Evolutionary conservation across 1,140 invertebrate species (phyloP).

Genomic region (Nixonia krombeini): DNA sequence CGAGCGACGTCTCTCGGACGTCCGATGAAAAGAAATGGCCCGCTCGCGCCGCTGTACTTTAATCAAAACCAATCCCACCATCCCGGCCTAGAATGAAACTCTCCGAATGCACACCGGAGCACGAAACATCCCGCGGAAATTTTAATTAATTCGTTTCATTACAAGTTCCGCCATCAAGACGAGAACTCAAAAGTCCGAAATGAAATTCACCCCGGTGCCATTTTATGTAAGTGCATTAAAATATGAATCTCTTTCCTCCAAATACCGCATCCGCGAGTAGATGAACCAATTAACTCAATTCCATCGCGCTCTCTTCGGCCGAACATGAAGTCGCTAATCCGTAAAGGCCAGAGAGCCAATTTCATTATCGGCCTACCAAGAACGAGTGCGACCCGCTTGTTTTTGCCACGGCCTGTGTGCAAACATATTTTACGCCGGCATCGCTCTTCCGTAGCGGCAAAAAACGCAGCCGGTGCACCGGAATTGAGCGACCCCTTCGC

Average conservation of each 20-base stretch:
- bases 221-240: neutral
- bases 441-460: constrained; percentile 27
- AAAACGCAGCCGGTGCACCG: constrained; percentile 20
- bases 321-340: neutral
- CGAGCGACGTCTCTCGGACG: too few relatives aligned
- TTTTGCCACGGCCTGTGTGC: constrained; percentile 28
- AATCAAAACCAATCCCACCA: neutral
- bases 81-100: neutral
- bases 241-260: neutral
- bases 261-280: neutral
- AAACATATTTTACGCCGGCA: constrained; percentile 33
- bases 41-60: neutral
- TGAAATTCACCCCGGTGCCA: neutral
- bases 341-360: neutral
- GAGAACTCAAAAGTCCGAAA: neutral
- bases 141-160: neutral
- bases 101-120: neutral
- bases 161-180: neutral
- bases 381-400: constrained; percentile 7
- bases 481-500: constrained; percentile 33
- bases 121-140: neutral
- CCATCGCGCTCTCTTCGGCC: too few relatives aligned
- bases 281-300: too few relatives aligned
- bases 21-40: too few relatives aligned
- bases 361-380: neutral